Conservation (phyloP, 2,888 invertebrate genomes). For the Mycogona germanica region DNA sequence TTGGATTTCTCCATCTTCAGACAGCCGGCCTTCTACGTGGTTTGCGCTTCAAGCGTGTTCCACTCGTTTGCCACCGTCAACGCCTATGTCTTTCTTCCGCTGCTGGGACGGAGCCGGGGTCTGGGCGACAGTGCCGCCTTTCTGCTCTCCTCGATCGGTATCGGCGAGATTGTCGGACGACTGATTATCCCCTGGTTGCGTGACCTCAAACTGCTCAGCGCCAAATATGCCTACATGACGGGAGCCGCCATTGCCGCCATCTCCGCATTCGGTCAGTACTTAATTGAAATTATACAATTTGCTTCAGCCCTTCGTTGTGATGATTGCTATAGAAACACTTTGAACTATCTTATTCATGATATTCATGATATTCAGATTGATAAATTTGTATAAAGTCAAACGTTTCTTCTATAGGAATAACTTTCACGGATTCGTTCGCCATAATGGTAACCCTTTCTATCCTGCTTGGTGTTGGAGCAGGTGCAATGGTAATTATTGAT, state of each 20-base stretch:
- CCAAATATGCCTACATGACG: conserved; percentile 9
- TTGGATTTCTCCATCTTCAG: conserved; percentile 11
- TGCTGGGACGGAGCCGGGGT: conserved; percentile 4
- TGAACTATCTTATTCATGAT: not conserved
- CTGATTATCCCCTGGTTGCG: conserved; percentile 4
- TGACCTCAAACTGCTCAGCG: not conserved
- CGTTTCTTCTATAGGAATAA: conserved; percentile 4
- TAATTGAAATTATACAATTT: no score
- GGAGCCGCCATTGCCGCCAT: conserved; percentile 2
- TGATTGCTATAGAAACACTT: not conserved
- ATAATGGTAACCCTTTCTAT: conserved; percentile 9
- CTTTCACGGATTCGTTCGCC: conserved; percentile 3
- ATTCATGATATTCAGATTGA: no score
- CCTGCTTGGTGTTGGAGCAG: conserved; percentile 7
- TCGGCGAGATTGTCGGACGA: conserved; percentile 14
- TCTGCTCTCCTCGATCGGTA: conserved; percentile 12
- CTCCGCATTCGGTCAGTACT: not conserved
- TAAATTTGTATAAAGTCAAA: no score
- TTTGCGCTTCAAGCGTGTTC: not conserved
- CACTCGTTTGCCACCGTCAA: conserved; percentile 8
- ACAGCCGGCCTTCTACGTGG: conserved; percentile 6
- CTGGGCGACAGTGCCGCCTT: not conserved
- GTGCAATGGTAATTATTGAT: conserved; percentile 6
- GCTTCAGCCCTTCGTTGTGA: not conserved
- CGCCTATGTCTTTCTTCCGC: conserved; percentile 10